phyloP scores from a whole-genome alignment of 1,140 invertebrate genomes.

The Leptinotarsa texana region DNA sequence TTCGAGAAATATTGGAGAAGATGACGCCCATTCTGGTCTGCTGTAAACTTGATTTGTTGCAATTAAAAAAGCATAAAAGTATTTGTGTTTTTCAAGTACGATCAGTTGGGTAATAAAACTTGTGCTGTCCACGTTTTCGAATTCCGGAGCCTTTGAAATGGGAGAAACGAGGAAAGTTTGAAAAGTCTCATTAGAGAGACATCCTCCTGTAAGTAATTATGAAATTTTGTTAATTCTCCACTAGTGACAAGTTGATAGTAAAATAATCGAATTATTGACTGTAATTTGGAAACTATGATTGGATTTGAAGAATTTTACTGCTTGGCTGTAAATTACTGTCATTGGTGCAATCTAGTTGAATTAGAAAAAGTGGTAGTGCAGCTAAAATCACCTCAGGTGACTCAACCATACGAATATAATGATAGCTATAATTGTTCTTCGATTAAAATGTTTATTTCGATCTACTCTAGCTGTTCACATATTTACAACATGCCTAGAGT shows the following conservation, averaged over 20 bases:
- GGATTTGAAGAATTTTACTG: neutral
- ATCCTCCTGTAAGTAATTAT: too few relatives aligned
- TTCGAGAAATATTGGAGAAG: slow-evolving; percentile 24
- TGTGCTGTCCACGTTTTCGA: slow-evolving; percentile 36
- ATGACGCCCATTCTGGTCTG: slow-evolving; percentile 35
- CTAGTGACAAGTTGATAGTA: too few relatives aligned
- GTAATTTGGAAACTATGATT: neutral
- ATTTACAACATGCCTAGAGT: too few relatives aligned
- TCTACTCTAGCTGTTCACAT: too few relatives aligned
- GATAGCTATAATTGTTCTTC: too few relatives aligned
- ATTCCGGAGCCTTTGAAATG: neutral
- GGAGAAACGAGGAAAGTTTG: too few relatives aligned
- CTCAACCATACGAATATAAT: too few relatives aligned
- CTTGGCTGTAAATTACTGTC: neutral
- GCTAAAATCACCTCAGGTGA: neutral
- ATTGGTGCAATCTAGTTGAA: too few relatives aligned
- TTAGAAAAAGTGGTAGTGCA: too few relatives aligned
- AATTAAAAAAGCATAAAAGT: slow-evolving; percentile 52
- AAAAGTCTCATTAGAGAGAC: too few relatives aligned
- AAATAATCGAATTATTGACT: neutral
- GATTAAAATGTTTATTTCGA: too few relatives aligned
- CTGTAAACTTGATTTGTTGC: slow-evolving; percentile 48
- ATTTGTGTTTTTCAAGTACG: slow-evolving; percentile 38
- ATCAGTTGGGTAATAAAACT: slow-evolving; percentile 43
- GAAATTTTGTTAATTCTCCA: too few relatives aligned